phyloP scores from a whole-genome alignment of 2,113 vertebrate species.

The Zootoca vivipara region DNA sequence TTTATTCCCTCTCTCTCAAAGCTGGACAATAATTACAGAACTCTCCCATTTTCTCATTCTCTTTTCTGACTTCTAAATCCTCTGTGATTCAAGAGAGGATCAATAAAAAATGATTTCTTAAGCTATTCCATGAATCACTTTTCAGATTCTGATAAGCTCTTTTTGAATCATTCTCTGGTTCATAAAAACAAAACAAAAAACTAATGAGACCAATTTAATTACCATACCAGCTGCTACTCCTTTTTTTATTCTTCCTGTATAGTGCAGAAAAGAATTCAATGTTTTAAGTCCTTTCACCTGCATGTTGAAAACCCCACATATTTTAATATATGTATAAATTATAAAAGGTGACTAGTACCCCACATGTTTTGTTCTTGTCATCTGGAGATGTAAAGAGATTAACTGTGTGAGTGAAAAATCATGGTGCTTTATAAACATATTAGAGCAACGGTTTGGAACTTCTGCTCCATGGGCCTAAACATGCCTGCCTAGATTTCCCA shows the following conservation, averaged over 20 bases:
- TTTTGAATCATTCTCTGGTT: constrained; percentile 51
- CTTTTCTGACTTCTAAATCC: constrained; percentile 2
- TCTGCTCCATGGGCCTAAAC: not conserved
- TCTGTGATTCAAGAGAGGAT: constrained; percentile 26
- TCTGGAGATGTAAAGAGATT: constrained; percentile 19
- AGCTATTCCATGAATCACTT: constrained; percentile 27
- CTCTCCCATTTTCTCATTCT: constrained; percentile 2
- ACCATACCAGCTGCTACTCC: constrained; percentile 55
- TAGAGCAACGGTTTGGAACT: not conserved
- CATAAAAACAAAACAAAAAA: constrained; percentile 53
- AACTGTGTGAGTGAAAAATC: not conserved
- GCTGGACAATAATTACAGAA: not conserved
- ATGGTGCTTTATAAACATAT: not conserved
- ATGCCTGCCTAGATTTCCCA: too few relatives aligned
- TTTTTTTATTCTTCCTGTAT: constrained; percentile 51
- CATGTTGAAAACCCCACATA: constrained; percentile 41
- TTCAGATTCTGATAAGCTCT: constrained; percentile 51
- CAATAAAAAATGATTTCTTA: constrained; percentile 32
- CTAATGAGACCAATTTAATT: constrained; percentile 52
- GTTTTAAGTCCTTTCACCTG: constrained; percentile 43
- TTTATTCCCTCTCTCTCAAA: not conserved
- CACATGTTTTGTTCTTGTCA: not conserved
- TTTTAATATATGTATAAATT: constrained; percentile 30
- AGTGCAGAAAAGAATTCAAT: constrained; percentile 33
- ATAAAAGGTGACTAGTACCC: constrained; percentile 10